These are phyloP conservation scores for Rhyacichthys aspro DNA, from an alignment of 2,797 vertebrate species.

Conservation along the genomic window DNA sequence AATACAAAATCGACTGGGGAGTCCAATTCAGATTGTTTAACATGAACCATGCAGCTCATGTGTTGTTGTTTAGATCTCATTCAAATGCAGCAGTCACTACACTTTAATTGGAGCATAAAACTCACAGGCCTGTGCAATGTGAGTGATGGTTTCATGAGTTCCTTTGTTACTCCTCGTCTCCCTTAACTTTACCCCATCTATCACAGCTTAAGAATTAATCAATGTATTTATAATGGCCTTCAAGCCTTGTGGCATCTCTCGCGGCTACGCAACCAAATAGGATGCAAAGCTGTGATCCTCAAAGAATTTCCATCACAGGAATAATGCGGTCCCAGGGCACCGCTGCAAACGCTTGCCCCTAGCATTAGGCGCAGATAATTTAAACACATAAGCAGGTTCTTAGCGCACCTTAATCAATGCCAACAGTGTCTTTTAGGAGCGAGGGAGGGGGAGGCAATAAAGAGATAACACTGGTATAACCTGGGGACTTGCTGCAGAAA, in stretches of 20 bases:
- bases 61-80: conserved; percentile 38
- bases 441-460: conserved; percentile 75
- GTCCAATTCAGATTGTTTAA: conserved; percentile 22
- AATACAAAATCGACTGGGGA: conserved; percentile 29
- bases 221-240: conserved; percentile 80
- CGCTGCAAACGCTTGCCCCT: conserved; percentile 76
- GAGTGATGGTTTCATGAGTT: conserved; percentile 51
- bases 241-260: conserved; percentile 75
- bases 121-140: conserved; percentile 40
- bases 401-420: conserved; percentile 83
- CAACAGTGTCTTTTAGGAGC: conserved; percentile 76
- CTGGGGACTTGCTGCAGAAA: conserved; percentile 78
- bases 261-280: conserved; percentile 81
- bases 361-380: conserved; percentile 83
- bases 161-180: conserved; percentile 59
- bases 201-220: conserved; percentile 81
- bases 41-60: conserved; percentile 19
- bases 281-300: conserved; percentile 84
- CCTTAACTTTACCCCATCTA: conserved; percentile 74
- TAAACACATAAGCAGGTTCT: conserved; percentile 86
- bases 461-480: conserved; percentile 81
- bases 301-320: conserved; percentile 82
- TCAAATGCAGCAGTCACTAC: conserved; percentile 23
- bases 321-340: conserved; percentile 80
- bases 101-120: conserved; percentile 48